Evolutionary conservation across 2,113 vertebrate species (phyloP).

Genomic region (Lepisosteus osseus): DNA sequence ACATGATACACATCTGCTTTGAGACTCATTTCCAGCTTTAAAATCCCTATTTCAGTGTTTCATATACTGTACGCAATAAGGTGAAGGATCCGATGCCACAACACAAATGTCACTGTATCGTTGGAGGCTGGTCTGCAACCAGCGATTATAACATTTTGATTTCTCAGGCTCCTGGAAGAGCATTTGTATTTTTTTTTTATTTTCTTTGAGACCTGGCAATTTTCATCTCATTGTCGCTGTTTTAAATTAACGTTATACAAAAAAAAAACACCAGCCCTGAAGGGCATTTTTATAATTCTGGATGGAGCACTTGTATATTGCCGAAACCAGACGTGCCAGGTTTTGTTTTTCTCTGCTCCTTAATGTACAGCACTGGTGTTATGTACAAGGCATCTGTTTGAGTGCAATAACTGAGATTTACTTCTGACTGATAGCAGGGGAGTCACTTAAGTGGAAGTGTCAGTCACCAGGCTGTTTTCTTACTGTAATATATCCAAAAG

Average conservation of each 20-base stretch:
- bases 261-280: background rate
- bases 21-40: background rate
- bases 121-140: background rate
- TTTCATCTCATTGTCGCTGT: background rate
- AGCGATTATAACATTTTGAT: conserved; percentile 6
- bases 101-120: background rate
- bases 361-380: conserved; percentile 13
- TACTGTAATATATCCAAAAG: conserved; percentile 22
- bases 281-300: conserved; percentile 1
- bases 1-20: background rate
- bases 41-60: background rate
- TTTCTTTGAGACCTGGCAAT: conserved; percentile 1
- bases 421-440: conserved; percentile 27
- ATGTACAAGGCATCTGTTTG: conserved; percentile 40
- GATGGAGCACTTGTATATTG: background rate
- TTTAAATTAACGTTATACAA: conserved; percentile 13
- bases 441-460: conserved; percentile 27
- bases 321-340: background rate
- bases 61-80: background rate
- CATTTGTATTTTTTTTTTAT: background rate
- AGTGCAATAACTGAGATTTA: conserved; percentile 23
- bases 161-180: background rate
- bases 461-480: conserved; percentile 31
- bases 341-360: background rate
- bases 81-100: too few relatives aligned